These are phyloP conservation scores for Cotesia glomerata DNA, from an alignment of 1,140 invertebrate genomes.

Conservation along the genomic window DNA sequence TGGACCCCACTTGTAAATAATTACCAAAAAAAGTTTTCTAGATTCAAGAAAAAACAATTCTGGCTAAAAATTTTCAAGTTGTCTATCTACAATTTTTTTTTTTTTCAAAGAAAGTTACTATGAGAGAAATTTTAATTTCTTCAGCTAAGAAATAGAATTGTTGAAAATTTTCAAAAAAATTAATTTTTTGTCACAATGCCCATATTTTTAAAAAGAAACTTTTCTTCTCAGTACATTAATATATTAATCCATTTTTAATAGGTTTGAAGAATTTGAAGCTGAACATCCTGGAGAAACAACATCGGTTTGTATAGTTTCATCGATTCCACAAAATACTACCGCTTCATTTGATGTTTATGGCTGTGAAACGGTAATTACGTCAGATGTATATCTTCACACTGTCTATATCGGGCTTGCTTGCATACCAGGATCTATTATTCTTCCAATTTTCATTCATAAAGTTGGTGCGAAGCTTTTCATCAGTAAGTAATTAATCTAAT, in stretches of 20 bases:
- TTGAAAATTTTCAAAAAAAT: too few species aligned
- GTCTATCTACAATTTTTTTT: too few species aligned
- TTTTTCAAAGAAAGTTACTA: too few species aligned
- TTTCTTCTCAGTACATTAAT: not conserved
- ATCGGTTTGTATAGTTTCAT: slow-evolving; percentile 76
- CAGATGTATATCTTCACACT: slow-evolving; percentile 74
- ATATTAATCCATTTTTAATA: slow-evolving; percentile 50
- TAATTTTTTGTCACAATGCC: too few species aligned
- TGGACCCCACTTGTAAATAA: too few species aligned
- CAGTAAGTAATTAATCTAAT: slow-evolving; percentile 61
- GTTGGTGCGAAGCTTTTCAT: slow-evolving; percentile 78
- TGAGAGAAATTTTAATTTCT: too few species aligned
- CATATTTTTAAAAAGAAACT: too few species aligned
- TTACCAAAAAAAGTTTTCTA: too few species aligned
- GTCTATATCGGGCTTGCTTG: slow-evolving; percentile 76
- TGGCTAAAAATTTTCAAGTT: too few species aligned
- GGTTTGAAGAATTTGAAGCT: slow-evolving; percentile 74
- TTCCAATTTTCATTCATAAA: slow-evolving; percentile 75
- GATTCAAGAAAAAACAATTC: too few species aligned
- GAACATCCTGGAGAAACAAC: slow-evolving; percentile 68
- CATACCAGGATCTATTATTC: slow-evolving; percentile 74
- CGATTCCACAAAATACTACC: slow-evolving; percentile 49
- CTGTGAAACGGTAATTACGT: slow-evolving; percentile 60
- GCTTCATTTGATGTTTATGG: slow-evolving; percentile 52
- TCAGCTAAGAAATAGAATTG: too few species aligned